phyloP scores from a whole-genome alignment of 2,797 vertebrate genomes.

The Octomys mimax region DNA sequence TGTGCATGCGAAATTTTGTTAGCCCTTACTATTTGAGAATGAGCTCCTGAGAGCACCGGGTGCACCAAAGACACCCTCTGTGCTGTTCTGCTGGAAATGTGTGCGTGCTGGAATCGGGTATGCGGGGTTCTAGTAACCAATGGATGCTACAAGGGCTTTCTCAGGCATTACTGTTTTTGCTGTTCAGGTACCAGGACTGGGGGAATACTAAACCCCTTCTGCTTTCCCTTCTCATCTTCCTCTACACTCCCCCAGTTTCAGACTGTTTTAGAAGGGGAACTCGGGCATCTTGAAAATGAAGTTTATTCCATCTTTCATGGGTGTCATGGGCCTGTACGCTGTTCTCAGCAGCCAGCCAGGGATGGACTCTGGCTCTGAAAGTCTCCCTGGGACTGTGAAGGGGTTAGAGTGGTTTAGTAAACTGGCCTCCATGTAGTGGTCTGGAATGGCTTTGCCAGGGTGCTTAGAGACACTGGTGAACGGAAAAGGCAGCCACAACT shows the following conservation, averaged over 20 bases:
- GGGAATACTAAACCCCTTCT: slow-evolving; percentile 34
- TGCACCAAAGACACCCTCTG: neutral
- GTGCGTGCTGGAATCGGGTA: slow-evolving; percentile 21
- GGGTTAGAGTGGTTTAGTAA: neutral
- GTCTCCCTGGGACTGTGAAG: neutral
- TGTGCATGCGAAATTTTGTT: slow-evolving; percentile 79
- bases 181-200: slow-evolving; percentile 4
- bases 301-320: neutral
- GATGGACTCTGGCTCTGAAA: neutral
- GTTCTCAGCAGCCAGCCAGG: neutral
- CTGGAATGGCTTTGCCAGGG: neutral
- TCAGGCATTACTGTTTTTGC: slow-evolving; percentile 42
- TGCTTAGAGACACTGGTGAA: neutral
- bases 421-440: slow-evolving; percentile 24
- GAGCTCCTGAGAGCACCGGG: neutral
- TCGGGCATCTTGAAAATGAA: slow-evolving; percentile 43
- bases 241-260: neutral
- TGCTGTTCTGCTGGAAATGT: slow-evolving; percentile 46
- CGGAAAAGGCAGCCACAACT: slow-evolving; percentile 14
- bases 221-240: slow-evolving; percentile 21
- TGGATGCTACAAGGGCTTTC: slow-evolving; percentile 53
- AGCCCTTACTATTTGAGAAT: slow-evolving; percentile 16
- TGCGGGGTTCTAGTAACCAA: slow-evolving; percentile 53
- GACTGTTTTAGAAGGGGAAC: slow-evolving; percentile 1
- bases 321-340: neutral